These are phyloP conservation scores for Chondrosia reniformis DNA, from an alignment of 37 sponge, comb jelly and placozoan genomes.

Conservation along the genomic window DNA sequence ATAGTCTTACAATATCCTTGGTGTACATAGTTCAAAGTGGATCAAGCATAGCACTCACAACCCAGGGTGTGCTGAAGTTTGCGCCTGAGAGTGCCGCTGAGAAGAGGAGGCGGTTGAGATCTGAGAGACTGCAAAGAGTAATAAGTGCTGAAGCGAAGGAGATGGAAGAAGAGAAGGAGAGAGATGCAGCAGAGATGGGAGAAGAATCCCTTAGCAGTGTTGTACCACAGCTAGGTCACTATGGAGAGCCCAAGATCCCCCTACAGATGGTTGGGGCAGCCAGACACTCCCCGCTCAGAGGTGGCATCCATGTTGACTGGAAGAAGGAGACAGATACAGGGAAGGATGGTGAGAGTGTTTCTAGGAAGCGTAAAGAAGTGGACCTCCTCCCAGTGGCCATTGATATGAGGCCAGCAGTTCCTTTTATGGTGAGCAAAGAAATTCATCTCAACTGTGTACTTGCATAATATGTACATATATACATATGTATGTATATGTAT, in stretches of 20 bases:
- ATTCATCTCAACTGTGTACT: neutral
- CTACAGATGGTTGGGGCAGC: neutral
- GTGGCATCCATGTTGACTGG: neutral
- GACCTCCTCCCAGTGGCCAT: constrained; percentile 13
- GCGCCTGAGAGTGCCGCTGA: constrained; percentile 72
- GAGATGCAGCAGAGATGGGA: neutral
- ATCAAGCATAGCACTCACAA: constrained; percentile 2
- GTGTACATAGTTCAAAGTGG: constrained; percentile 1
- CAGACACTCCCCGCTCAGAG: neutral
- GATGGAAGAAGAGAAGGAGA: neutral
- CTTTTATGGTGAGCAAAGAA: constrained; percentile 33
- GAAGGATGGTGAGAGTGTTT: neutral
- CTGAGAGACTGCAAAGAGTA: constrained; percentile 25
- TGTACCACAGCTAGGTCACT: no score
- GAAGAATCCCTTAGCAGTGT: neutral
- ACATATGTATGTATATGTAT: neutral
- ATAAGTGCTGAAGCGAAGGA: neutral
- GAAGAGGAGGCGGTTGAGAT: constrained; percentile 30
- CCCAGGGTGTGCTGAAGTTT: constrained; percentile 41
- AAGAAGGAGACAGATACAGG: neutral
- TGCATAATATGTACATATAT: neutral
- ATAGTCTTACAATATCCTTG: neutral
- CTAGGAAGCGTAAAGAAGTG: neutral
- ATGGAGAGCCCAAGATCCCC: neutral
- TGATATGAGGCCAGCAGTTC: constrained; percentile 46